Conservation (phyloP, 2,888 invertebrate genomes). For the Andrena bucephala region DNA sequence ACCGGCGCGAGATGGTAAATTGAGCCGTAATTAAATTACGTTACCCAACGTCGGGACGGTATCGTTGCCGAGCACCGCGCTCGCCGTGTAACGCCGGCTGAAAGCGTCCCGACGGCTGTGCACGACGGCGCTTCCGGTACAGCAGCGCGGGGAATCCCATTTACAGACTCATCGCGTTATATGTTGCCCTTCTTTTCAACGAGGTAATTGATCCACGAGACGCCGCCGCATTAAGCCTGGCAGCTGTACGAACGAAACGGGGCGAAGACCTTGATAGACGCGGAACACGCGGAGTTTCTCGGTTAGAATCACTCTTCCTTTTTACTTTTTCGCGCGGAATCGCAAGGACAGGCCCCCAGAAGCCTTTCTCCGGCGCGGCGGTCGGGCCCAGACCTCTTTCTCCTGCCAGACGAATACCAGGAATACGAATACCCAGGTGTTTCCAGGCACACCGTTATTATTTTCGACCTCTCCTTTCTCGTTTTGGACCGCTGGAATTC, state of each 20-base stretch:
- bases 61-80: background rate
- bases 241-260: slow-evolving; percentile 3
- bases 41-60: background rate
- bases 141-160: slow-evolving; percentile 1
- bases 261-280: slow-evolving; percentile 43
- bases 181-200: background rate
- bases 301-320: slow-evolving; percentile 66
- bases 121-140: background rate
- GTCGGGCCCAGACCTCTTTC: slow-evolving; percentile 30
- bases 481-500: background rate
- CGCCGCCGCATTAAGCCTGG: slow-evolving; percentile 39
- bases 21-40: slow-evolving; percentile 41
- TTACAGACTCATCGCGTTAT: background rate
- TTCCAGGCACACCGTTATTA: slow-evolving; percentile 4
- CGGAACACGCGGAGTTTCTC: slow-evolving; percentile 64
- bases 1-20: slow-evolving; percentile 23
- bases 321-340: slow-evolving; percentile 38
- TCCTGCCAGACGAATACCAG: slow-evolving; percentile 2
- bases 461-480: background rate
- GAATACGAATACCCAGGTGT: slow-evolving; percentile 1
- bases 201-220: slow-evolving; percentile 24
- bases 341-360: slow-evolving; percentile 69
- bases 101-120: background rate
- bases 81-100: background rate
- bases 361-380: slow-evolving; percentile 70